A percentile compares a stretch with the other conserved stretches of the same genome.
Conservation (phyloP, 2,113 vertebrate species). For the Rhegmatorhina hoffmannsi region DNA sequence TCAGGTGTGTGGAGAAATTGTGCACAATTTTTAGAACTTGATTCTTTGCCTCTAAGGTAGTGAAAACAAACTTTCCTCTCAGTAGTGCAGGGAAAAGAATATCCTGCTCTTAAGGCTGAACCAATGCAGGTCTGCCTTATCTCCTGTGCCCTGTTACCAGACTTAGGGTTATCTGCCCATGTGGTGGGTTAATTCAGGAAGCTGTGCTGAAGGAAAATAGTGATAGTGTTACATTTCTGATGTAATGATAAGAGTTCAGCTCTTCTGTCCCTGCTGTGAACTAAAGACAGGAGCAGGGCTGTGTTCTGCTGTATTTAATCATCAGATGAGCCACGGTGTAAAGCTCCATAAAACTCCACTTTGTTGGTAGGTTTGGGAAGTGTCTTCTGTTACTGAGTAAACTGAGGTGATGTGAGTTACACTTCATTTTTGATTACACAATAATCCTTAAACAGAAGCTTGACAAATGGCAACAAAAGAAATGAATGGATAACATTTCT, state of each 20-base stretch:
- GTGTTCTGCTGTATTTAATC: not conserved
- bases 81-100: not conserved
- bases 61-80: not conserved
- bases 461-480: not conserved
- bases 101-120: not conserved
- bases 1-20: constrained; percentile 76
- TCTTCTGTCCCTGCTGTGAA: not conserved
- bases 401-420: not conserved
- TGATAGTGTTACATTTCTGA: not conserved
- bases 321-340: not conserved
- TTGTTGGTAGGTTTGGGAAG: not conserved
- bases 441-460: not conserved
- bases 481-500: not conserved
- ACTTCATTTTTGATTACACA: not conserved
- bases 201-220: not conserved
- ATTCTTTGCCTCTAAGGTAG: not conserved
- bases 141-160: not conserved
- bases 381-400: not conserved
- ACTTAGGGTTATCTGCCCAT: not conserved
- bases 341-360: not conserved
- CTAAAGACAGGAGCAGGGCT: not conserved
- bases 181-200: not conserved
- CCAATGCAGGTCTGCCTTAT: not conserved
- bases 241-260: not conserved
- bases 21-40: not conserved